Evolutionary conservation across 2,113 vertebrate genomes (phyloP).

Genomic region (Manacus vitellinus): DNA sequence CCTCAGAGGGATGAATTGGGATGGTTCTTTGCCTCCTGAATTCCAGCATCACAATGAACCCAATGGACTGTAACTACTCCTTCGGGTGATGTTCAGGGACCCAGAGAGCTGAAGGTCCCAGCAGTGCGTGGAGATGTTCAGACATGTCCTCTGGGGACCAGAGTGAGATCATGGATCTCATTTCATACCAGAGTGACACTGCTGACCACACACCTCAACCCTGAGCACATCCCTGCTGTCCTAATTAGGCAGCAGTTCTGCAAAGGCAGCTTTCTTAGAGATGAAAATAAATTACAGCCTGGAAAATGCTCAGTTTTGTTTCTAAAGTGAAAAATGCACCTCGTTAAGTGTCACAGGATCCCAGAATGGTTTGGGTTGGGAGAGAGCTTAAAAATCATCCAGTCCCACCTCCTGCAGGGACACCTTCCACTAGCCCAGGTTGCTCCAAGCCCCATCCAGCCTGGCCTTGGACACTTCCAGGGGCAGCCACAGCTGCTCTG

Average conservation of each 20-base stretch:
- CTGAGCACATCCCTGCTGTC: not conserved
- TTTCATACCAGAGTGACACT: not conserved
- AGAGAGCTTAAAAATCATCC: not conserved
- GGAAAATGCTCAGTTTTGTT: not conserved
- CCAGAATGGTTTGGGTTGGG: not conserved
- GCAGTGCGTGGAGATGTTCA: not conserved
- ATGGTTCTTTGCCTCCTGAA: not conserved
- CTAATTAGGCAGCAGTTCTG: not conserved
- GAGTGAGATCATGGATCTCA: not conserved
- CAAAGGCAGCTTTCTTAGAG: not conserved
- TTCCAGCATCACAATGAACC: not conserved
- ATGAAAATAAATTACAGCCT: not conserved
- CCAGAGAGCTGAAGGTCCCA: not conserved
- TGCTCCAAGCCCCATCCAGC: not conserved
- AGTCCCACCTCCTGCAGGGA: not conserved
- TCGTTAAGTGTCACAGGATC: fast-evolving
- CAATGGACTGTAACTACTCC: not conserved
- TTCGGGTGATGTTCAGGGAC: not conserved
- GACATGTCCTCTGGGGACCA: not conserved
- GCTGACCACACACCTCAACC: not conserved
- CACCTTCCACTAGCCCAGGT: fast-evolving
- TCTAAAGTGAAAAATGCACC: not conserved
- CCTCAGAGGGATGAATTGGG: not conserved
- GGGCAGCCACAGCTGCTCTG: not conserved
- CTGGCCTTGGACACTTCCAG: not conserved